A percentile compares a stretch with the other conserved stretches of the same genome.
Conservation (phyloP, 2,797 vertebrate species). For the Tamandua tetradactyla region DNA sequence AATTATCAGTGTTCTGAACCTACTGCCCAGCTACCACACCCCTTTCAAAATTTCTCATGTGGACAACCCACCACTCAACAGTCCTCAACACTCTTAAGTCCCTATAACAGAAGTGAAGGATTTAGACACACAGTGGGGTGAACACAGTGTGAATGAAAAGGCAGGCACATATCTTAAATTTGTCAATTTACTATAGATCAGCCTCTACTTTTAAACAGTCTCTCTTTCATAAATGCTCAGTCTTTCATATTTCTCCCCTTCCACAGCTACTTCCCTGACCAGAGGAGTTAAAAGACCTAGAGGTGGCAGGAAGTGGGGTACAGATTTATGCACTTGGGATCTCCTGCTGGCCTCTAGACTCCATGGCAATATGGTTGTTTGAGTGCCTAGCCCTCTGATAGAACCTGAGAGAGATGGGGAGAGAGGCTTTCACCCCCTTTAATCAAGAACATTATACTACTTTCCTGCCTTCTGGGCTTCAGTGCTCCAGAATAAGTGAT, state of each 20-base stretch:
- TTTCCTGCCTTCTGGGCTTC: not conserved
- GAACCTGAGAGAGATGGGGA: not conserved
- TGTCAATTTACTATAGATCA: not conserved
- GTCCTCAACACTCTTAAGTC: not conserved
- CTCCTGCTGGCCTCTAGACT: not conserved
- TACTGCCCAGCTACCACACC: not conserved
- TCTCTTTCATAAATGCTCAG: not conserved
- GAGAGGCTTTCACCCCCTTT: not conserved
- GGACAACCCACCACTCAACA: not conserved
- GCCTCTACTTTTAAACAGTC: not conserved
- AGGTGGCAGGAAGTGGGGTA: not conserved
- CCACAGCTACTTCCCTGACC: not conserved
- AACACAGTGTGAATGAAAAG: not conserved
- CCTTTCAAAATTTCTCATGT: not conserved
- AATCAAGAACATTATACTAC: not conserved
- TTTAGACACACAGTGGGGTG: not conserved
- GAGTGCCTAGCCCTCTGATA: not conserved
- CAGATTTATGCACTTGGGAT: not conserved
- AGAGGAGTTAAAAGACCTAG: not conserved
- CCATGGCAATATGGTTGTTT: not conserved
- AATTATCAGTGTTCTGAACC: not conserved
- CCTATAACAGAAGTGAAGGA: not conserved
- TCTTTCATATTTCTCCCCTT: not conserved
- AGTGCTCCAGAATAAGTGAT: not conserved
- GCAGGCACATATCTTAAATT: not conserved